Conservation (phyloP, 2,888 invertebrate species). For the Habrosyne pyritoides region DNA sequence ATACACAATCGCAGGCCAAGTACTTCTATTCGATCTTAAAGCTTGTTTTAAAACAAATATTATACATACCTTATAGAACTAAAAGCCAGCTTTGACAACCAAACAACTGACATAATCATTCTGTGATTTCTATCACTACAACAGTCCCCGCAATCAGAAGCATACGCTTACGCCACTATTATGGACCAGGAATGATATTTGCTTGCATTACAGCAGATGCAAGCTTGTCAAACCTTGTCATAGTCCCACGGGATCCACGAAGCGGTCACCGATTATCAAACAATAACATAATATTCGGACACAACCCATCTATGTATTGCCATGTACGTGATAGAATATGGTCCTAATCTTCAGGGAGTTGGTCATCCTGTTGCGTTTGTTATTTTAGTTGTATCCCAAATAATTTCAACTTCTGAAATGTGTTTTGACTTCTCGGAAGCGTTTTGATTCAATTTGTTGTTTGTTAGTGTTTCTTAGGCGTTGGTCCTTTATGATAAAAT, state of each 20-base stretch:
- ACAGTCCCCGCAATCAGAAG: not conserved
- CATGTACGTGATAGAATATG: slow-evolving; percentile 38
- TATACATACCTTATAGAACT: no score
- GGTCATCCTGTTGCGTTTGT: slow-evolving; percentile 51
- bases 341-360: slow-evolving; percentile 28
- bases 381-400: slow-evolving; percentile 55
- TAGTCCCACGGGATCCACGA: slow-evolving; percentile 49
- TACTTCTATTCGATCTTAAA: no score
- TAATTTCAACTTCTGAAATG: slow-evolving; percentile 46
- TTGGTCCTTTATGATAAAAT: no score
- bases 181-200: slow-evolving; percentile 41
- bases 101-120: no score
- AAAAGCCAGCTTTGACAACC: no score
- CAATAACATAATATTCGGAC: slow-evolving; percentile 39
- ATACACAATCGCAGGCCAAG: no score
- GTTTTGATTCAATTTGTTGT: not conserved
- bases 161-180: slow-evolving; percentile 18
- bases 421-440: slow-evolving; percentile 32
- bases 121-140: not conserved
- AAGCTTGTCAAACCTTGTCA: slow-evolving; percentile 48
- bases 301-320: slow-evolving; percentile 19
- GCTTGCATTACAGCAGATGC: slow-evolving; percentile 72
- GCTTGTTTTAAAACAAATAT: no score
- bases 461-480: slow-evolving; percentile 5
- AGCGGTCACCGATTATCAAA: slow-evolving; percentile 54